Evolutionary conservation across 1,140 invertebrate species (phyloP), one percentile per base, ranked within the genome.

Genomic region (Leptopilina clavipes): DNA sequence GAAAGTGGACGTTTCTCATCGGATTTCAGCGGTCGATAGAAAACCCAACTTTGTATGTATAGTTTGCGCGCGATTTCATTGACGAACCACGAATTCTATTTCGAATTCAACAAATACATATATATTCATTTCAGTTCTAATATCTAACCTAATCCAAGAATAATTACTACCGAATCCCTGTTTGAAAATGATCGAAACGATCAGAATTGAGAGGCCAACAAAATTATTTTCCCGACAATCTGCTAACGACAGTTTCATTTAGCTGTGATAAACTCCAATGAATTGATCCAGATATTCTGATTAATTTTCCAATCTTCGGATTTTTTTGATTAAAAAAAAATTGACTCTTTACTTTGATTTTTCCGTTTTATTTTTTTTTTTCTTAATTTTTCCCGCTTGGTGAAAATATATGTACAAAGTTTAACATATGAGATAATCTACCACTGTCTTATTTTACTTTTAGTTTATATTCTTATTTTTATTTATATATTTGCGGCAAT

Each of bases 1-100:
- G n/a, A 45, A 12, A 43, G 19, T 71, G 37, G 37, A 73, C 59
- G 59, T 65, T 65, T 65, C 19, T 65, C 59, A 65, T 65, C 25
- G 11, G 45, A 45, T 45, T 25, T 25, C 17, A 31, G 3, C 25
- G 59, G 59, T 37, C 59, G 59, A 65, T 65, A 31, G 25, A 12
- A 25, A 25, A 11, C 6, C 1, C 56, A 14, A 40, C 8, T 40
- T 22, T 65, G 3, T 37, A n/a, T 31, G 5, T 65, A 22, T 31
- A 6, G 22, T 22, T 25, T 40, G 37, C 37, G 37, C 44, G 22
- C 45, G 45, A 52, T 48, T 45, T 52, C 43, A 52, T 25, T 73
- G 5, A 5, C 43, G 11, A 40, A 74, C 31, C 31, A 71, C 65
- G 77, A 78, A 75, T 82, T 83, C 79, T 73, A 83, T 83, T 83